phyloP scores from a whole-genome alignment of 2,113 vertebrate genomes.

The Diglossa brunneiventris region DNA sequence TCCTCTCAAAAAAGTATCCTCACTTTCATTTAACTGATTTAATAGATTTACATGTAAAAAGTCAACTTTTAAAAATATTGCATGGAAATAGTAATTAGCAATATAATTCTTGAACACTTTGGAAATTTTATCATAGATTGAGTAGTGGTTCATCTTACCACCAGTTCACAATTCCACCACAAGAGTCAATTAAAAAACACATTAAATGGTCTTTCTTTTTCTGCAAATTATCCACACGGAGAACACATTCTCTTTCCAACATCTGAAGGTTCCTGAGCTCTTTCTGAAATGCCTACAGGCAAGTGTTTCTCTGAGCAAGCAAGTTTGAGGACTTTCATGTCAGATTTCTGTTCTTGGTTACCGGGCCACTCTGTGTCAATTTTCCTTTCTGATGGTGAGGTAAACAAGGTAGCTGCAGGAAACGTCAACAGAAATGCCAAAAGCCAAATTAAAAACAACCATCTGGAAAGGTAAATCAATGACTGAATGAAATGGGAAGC shows the following conservation, averaged over 20 bases:
- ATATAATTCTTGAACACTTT: not conserved
- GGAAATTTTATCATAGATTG: not conserved
- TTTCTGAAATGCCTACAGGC: not conserved
- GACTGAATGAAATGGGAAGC: constrained; percentile 19
- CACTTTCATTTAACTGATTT: not conserved
- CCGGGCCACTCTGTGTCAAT: not conserved
- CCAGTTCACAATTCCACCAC: not conserved
- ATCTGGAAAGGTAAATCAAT: not conserved
- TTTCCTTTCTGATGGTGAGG: not conserved
- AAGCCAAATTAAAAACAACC: constrained; percentile 4
- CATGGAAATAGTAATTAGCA: constrained; percentile 10
- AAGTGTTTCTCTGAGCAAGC: not conserved
- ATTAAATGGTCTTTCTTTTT: not conserved
- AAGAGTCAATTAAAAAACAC: not conserved
- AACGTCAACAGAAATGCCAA: not conserved
- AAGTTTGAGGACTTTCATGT: not conserved
- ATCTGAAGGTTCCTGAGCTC: not conserved
- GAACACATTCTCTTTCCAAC: not conserved
- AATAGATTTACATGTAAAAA: not conserved
- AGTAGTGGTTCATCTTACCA: not conserved
- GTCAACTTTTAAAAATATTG: not conserved
- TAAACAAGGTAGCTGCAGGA: not conserved
- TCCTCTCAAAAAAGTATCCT: not conserved
- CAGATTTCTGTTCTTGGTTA: not conserved
- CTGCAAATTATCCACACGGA: not conserved